phyloP scores from a whole-genome alignment of 2,888 invertebrate genomes.

The Nemotelus pantherinus region DNA sequence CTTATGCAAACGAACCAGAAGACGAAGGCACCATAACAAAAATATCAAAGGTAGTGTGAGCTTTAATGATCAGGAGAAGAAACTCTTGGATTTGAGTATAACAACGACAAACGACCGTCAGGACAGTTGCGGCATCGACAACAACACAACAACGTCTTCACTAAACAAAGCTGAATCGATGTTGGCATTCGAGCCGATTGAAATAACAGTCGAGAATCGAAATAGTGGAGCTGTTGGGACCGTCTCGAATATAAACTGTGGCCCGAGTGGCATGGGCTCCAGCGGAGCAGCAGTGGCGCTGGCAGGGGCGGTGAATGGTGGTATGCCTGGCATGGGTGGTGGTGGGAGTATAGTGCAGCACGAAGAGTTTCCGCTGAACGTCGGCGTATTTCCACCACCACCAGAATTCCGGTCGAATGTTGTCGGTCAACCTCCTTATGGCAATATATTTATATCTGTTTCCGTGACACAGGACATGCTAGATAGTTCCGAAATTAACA shows the following conservation, averaged over 20 bases:
- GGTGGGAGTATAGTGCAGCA: slow-evolving; percentile 43
- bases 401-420: slow-evolving; percentile 69
- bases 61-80: slow-evolving; percentile 89
- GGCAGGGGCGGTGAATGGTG: slow-evolving; percentile 12
- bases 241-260: slow-evolving; percentile 41
- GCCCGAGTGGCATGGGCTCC: slow-evolving; percentile 55
- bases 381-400: slow-evolving; percentile 68
- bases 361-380: slow-evolving; percentile 65
- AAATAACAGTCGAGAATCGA: slow-evolving; percentile 70
- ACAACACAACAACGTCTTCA: slow-evolving; percentile 73
- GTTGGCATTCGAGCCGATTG: slow-evolving; percentile 71
- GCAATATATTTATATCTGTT: slow-evolving; percentile 86
- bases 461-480: slow-evolving; percentile 77
- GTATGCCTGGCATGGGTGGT: slow-evolving; percentile 40
- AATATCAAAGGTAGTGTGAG: slow-evolving; percentile 82
- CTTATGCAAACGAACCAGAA: slow-evolving; percentile 66
- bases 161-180: slow-evolving; percentile 65
- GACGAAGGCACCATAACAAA: slow-evolving; percentile 69
- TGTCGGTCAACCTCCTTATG: slow-evolving; percentile 63
- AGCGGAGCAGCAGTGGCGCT: slow-evolving; percentile 17
- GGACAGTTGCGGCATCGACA: slow-evolving; percentile 71
- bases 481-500: slow-evolving; percentile 70
- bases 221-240: slow-evolving; percentile 54
- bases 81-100: slow-evolving; percentile 82
- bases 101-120: slow-evolving; percentile 73